Base-by-base conservation (phyloP, 2,888 invertebrate genomes). In the Halocaridina rubra region DNA sequence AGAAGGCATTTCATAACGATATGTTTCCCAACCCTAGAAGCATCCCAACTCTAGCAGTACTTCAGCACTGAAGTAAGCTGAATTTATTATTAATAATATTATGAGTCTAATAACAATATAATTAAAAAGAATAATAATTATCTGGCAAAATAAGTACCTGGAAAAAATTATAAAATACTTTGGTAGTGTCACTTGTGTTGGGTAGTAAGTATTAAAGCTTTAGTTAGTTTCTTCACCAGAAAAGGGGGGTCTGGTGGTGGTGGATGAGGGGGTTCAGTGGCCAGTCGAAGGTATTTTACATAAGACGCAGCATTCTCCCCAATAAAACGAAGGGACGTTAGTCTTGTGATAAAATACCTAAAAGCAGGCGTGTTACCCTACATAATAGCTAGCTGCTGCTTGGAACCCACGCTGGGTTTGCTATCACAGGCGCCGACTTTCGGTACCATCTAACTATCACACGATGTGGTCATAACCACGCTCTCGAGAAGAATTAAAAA, bases 131-230 rank as follows among this genome's bases (percentile, higher is more conserved):
- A 24, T 64, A 39, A 79, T 67, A 79, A 67, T 77, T 84, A 72
- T 84, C 82, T 84, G 82, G 82, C 82, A 84, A 84, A 82, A 72
- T 84, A 84, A 84, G 82, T 84, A 84, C 82, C 82, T 84, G 82
- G 82, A 78, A 80, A n/a, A 81, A 78, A 84, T 84, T 33, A 84
- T 84, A 78, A 84, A 79, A 82, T 76, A 84, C 82, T 84, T 84
- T 84, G 82, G 82, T 84, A 84, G 71, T 84, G 69, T 80, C 76
- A 71, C 75, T 69, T 84, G 77, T 84, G 82, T 84, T 84, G 81
- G 81, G 74, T 16, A 53, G 53, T 53, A 53, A n/a, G 53, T 76
- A 82, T 82, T 82, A 82, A 82, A 82, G 81, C 81, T 82, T 82
- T 67, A 76, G 81, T 82, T 82, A 82, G 81, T 82, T 53, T 64